Conservation (phyloP, 2,797 vertebrate genomes). For the Acomys russatus region DNA sequence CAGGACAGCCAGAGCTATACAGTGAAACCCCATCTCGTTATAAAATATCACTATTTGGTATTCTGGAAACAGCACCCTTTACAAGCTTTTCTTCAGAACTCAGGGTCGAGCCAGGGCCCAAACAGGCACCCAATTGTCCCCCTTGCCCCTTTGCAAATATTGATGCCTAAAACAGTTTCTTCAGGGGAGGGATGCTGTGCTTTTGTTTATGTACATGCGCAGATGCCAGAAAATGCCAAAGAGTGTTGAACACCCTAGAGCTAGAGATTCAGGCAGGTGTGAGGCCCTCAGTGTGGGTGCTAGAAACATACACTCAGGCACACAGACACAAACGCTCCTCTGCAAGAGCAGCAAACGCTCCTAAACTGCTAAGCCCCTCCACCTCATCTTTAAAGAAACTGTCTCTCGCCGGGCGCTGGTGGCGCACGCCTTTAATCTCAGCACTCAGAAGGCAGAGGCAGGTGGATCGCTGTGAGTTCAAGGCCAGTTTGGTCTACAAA, state of each 20-base stretch:
- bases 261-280: neutral
- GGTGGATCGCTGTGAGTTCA: too few species aligned
- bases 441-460: too few species aligned
- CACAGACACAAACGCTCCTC: neutral
- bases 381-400: neutral
- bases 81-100: neutral
- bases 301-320: neutral
- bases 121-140: neutral
- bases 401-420: neutral
- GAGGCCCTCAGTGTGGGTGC: neutral
- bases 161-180: neutral
- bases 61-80: neutral
- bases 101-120: neutral
- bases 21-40: neutral
- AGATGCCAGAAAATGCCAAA: neutral
- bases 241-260: neutral
- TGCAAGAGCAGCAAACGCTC: too few species aligned
- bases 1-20: too few species aligned
- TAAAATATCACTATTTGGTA: neutral
- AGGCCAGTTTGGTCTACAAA: too few species aligned
- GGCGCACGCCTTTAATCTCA: too few species aligned
- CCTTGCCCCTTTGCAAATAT: neutral
- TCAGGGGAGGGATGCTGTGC: neutral
- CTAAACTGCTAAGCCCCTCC: neutral
- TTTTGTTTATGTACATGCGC: neutral